Evolutionary conservation across 2,797 vertebrate genomes (phyloP), one percentile per base, ranked within the genome.

Genomic region (Platalea minor): DNA sequence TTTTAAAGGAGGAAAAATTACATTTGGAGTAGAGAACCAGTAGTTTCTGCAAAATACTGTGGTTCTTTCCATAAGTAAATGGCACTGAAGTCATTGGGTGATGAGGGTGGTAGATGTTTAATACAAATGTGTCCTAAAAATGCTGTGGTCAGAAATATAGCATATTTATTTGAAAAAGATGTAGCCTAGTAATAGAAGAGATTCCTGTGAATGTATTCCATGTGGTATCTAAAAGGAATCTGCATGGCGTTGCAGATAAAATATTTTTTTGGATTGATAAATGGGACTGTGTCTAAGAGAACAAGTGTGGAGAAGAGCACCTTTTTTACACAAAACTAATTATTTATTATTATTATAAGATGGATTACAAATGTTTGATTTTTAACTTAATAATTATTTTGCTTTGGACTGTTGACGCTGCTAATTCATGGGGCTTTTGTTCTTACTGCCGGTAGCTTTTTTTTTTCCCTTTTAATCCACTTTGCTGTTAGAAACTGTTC

Each of bases 1-100:
- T 68, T 92, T 93, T 80, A 80, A 85, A 26, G 35, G 64, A 85
- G 90, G 72, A 92, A 91, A 94, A 96, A 95, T 23, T 43, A 39
- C 43, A 79, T 50, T 80, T 81, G 33, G 79, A 46, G 39, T 72
- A 81, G 95, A 86, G 92, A 95, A 67, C n/a, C 29, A 90, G 48
- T 74, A 56, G 54, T 64, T 78, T 88, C 76, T 68, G 4, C 29
- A 67, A 68, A 59, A 13, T 29, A 9, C 31, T 28, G 65, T 31
- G 48, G 28, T 85, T 92, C 33, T 89, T 88, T 85, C 54, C 37
- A 5, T 46, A 24, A 46, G 61, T 84, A 92, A 81, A 33, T 43
- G 76, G 68, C 65, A 69, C 60, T 65, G 83, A 77, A 72, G 84
- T 63, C 28, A 11, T 2, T 79, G 88, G 65, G 78, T 63, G 31